A percentile compares a stretch with the other conserved stretches of the same genome.
Conservation (phyloP, 2,113 vertebrate species). For the Chaetorhynchus papuensis region DNA sequence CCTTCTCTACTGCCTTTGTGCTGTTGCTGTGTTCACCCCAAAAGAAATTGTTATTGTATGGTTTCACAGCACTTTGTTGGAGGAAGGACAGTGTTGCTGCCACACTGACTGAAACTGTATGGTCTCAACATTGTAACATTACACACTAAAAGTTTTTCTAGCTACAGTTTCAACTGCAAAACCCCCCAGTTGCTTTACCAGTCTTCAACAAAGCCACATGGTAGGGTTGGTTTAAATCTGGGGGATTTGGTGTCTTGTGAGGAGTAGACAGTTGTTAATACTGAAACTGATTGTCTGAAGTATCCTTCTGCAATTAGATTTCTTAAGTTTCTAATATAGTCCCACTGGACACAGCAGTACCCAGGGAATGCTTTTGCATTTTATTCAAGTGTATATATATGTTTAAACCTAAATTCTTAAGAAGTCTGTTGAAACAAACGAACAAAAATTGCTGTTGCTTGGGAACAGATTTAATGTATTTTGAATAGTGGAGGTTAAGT, state of each 20-base stretch:
- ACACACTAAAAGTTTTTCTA: background rate
- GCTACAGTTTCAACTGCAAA: background rate
- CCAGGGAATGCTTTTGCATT: background rate
- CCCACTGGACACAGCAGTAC: background rate
- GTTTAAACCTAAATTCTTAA: background rate
- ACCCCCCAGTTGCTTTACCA: background rate
- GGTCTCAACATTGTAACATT: background rate
- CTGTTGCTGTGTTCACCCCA: background rate
- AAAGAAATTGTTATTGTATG: background rate
- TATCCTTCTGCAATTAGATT: background rate
- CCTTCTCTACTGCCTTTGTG: background rate
- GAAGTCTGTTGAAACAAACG: background rate
- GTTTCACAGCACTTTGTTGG: background rate
- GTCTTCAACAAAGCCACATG: background rate
- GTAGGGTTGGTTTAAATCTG: background rate
- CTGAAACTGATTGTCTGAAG: background rate
- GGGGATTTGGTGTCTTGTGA: background rate
- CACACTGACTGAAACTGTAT: rapidly evolving
- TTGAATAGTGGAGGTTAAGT: background rate
- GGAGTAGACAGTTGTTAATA: background rate
- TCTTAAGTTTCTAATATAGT: background rate
- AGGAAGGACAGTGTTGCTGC: background rate
- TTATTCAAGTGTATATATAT: background rate
- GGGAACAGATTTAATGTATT: background rate
- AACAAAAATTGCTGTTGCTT: background rate